Conservation (phyloP, 2,888 invertebrate species). For the Oligia strigilis region DNA sequence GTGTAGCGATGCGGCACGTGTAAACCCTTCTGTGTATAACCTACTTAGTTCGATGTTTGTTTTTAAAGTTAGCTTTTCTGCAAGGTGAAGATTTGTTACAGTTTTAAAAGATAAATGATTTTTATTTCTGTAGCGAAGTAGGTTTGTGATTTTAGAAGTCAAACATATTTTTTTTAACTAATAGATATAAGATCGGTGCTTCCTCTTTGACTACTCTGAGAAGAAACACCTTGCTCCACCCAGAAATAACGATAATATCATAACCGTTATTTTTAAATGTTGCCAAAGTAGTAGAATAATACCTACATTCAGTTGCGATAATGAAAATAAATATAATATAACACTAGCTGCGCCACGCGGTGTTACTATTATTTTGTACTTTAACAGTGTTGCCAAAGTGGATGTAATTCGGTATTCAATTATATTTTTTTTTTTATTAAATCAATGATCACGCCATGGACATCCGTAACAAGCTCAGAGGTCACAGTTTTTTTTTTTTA, state of each 20-base stretch:
- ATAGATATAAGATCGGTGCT: background rate
- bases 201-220: background rate
- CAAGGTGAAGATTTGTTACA: background rate
- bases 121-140: background rate
- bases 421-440: too few species aligned
- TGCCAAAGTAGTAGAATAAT: too few species aligned
- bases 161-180: background rate
- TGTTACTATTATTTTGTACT: too few species aligned
- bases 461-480: background rate
- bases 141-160: background rate
- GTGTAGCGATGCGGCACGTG: slow-evolving; percentile 28
- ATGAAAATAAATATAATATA: too few species aligned
- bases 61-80: background rate
- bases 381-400: too few species aligned
- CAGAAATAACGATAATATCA: too few species aligned
- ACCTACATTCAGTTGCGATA: too few species aligned
- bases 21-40: slow-evolving; percentile 9
- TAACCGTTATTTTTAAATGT: too few species aligned
- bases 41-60: background rate
- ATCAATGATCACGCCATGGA: too few species aligned
- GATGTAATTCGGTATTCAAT: too few species aligned
- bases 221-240: background rate
- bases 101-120: background rate
- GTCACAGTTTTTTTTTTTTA: background rate
- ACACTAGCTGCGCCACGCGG: too few species aligned